These are phyloP conservation scores for Rhaphigaster nebulosa DNA, from an alignment of 2,888 invertebrate species.

Conservation along the genomic window DNA sequence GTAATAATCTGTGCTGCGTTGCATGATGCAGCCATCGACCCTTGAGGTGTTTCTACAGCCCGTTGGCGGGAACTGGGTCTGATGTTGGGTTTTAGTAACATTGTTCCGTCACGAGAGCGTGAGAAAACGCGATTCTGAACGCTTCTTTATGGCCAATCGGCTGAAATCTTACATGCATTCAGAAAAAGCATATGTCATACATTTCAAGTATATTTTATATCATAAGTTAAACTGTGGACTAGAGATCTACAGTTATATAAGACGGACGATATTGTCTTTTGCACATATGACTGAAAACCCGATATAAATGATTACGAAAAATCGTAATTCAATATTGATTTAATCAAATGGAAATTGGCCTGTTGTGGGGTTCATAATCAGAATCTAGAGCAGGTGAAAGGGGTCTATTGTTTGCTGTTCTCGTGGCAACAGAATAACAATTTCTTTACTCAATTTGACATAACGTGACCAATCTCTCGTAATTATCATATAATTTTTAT, in stretches of 20 bases:
- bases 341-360: background rate
- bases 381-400: slow-evolving; percentile 7
- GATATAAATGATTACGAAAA: background rate
- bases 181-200: background rate
- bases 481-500: background rate
- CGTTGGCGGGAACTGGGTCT: slow-evolving; percentile 6
- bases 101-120: background rate
- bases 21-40: background rate
- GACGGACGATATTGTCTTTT: background rate
- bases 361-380: background rate
- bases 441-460: background rate
- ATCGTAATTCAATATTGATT: background rate
- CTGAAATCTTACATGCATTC: background rate
- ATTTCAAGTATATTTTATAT: background rate
- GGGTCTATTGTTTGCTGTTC: background rate
- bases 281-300: background rate
- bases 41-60: background rate
- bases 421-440: background rate
- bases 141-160: background rate
- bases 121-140: slow-evolving; percentile 7
- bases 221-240: background rate
- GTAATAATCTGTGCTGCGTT: background rate
- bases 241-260: background rate
- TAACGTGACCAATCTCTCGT: background rate
- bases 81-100: background rate